phyloP scores from a whole-genome alignment of 2,113 vertebrate species.

The Bubo scandiacus region DNA sequence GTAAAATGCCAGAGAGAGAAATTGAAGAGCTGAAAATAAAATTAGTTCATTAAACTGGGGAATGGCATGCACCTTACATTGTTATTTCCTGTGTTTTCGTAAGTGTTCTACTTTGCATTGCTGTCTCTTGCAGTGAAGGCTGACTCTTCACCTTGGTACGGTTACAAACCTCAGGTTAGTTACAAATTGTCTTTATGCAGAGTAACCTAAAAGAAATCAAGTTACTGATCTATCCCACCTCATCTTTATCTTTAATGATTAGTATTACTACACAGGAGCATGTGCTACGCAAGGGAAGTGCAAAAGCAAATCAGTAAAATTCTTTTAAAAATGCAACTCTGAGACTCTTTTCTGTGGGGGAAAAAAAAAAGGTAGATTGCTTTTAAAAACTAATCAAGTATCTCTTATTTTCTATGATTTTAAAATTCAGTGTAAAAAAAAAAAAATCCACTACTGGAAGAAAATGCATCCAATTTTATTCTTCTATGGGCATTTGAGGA shows the following conservation, averaged over 20 bases:
- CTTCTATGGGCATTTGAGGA: not conserved
- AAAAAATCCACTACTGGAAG: not conserved
- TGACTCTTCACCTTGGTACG: not conserved
- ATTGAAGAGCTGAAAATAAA: not conserved
- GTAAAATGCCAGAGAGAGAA: not conserved
- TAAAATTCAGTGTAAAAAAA: not conserved
- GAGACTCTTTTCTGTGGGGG: not conserved
- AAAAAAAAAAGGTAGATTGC: not conserved
- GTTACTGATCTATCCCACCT: not conserved
- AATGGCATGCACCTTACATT: rapidly evolving
- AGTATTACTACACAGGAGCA: not conserved
- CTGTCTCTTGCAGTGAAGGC: not conserved
- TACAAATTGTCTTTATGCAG: not conserved
- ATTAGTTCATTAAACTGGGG: not conserved
- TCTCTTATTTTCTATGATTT: not conserved
- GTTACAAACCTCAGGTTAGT: not conserved
- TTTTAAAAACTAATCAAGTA: not conserved
- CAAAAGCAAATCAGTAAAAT: not conserved
- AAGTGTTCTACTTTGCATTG: not conserved
- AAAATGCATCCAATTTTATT: not conserved
- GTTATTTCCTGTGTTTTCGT: not conserved
- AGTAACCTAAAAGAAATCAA: not conserved
- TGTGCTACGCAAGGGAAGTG: not conserved
- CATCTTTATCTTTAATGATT: not conserved
- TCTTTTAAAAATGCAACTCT: not conserved